Evolutionary conservation across 2,888 invertebrate genomes (phyloP), one percentile per base, ranked within the genome.

Genomic region (Stenodema calcarata): DNA sequence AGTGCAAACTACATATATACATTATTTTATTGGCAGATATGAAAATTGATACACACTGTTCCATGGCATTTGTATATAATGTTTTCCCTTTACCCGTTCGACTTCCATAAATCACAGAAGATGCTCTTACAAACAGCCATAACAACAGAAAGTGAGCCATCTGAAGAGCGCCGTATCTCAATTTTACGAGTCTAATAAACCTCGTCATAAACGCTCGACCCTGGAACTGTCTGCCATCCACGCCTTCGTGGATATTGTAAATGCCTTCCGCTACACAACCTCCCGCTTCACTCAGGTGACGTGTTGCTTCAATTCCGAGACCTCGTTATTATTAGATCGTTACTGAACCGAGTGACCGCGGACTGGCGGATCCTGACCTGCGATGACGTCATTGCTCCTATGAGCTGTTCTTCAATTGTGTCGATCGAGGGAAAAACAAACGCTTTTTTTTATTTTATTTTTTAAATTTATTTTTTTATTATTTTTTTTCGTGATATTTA

Each of bases 101-200:
- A 35, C 35, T 35, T 7, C 35, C 23, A 62, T 62, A 62, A 62
- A 62, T 62, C 62, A 62, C 23, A 27, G 27, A 62, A 0, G 62
- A 62, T 23, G 35, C 35, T 2, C 35, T 12, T 62, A 23, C 62
- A 23, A 62, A 62, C 62, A 18, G 27, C 62, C 62, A 62, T 62
- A 62, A 62, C 62, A 62, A 62, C 62, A 62, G 47, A 62, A 62
- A 62, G 62, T 62, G 62, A 62, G 62, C 62, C 62, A 62, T 62
- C 62, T 23, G 62, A 62, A 4, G 62, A 62, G 62, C 23, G 62
- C 23, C 62, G 18, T 62, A 18, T 27, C 27, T 27, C 18, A 11
- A 62, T 62, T 62, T 62, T 62, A 62, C 18, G 62, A 27, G 23
- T 18, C n/a, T 23, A 62, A 62, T 62, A 62, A 62, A 62, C 62